Percentiles rank a stretch among this genome's conserved stretches.
These are phyloP conservation scores for Cheilosia soror DNA, from an alignment of 2,888 invertebrate genomes.

Conservation along the genomic window DNA sequence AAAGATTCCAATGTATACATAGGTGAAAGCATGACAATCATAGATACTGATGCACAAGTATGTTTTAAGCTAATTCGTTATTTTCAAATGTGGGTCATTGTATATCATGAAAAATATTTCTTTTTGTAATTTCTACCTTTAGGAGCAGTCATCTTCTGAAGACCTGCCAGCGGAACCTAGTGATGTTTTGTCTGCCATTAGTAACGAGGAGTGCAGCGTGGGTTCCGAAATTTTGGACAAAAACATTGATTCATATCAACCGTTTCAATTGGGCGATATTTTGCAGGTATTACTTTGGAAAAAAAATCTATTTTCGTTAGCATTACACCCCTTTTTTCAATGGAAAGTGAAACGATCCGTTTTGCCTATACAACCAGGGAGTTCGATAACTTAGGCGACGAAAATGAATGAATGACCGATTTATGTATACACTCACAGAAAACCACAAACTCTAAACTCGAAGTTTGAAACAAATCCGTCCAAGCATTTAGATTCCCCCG, in stretches of 20 bases:
- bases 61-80: conserved; percentile 60
- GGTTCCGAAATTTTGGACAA: conserved; percentile 88
- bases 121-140: conserved; percentile 39
- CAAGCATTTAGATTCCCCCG: too few species aligned
- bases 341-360: too few species aligned
- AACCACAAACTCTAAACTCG: too few species aligned
- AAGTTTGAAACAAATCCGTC: too few species aligned
- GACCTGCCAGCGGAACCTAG: conserved; percentile 82
- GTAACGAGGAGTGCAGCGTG: conserved; percentile 90
- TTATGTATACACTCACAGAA: too few species aligned
- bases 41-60: conserved; percentile 86
- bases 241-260: conserved; percentile 77
- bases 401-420: too few species aligned
- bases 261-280: conserved; percentile 80
- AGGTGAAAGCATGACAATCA: conserved; percentile 87
- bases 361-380: too few species aligned
- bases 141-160: conserved; percentile 83
- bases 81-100: neutral
- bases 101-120: neutral
- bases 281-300: conserved; percentile 79
- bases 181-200: conserved; percentile 87
- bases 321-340: neutral
- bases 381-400: too few species aligned
- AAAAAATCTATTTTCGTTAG: neutral
- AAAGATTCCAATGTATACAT: conserved; percentile 81